Evolutionary conservation across 2,888 invertebrate species (phyloP), one percentile per base, ranked within the genome.

Genomic region (Nipponacmea schrenckii): DNA sequence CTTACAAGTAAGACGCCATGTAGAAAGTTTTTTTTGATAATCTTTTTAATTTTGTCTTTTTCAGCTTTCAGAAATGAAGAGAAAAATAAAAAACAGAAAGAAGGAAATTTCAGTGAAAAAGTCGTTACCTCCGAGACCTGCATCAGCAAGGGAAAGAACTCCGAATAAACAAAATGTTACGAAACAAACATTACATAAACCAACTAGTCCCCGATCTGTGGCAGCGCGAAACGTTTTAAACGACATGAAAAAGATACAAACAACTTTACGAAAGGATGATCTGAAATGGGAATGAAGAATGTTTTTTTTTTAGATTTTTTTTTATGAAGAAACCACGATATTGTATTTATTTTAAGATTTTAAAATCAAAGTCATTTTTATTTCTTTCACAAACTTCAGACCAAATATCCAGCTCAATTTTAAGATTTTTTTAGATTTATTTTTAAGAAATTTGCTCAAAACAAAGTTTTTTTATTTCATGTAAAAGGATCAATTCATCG

Each of bases 181-280:
- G 62, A 70, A 17, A 63, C 66, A 27, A 56, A 65, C 15, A 62
- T 67, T 39, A 64, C 64, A 39, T 70, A 70, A 46, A 66, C 56
- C 56, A 68, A 14, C 78, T 15, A 79, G 81, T 75, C 78, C 78
- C 14, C 72, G 75, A 8, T 75, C 79, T 39, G 78, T 80, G 46
- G 79, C 83, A 44, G 56, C 56, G 20, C 76, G 86, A 15, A 83
- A 82, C 68, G 83, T 87, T 63, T 80, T 87, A 44, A 84, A 82
- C 74, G 86, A 87, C 77, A 83, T 88, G 79, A 85, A 82, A 74
- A 85, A 86, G 74, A 81, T 88, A 69, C 88, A 88, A 77, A 81
- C 85, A 20, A 85, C 86, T 7, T 74, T 88, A 70, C 74, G 87
- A 45, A 84, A 84, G 74, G 87, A 88, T 74, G 87, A 87, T 73